Percentiles rank a stretch among this genome's conserved stretches.
Evolutionary conservation across 2,797 vertebrate genomes (phyloP).

Genomic region (Sebastes steindachneri): DNA sequence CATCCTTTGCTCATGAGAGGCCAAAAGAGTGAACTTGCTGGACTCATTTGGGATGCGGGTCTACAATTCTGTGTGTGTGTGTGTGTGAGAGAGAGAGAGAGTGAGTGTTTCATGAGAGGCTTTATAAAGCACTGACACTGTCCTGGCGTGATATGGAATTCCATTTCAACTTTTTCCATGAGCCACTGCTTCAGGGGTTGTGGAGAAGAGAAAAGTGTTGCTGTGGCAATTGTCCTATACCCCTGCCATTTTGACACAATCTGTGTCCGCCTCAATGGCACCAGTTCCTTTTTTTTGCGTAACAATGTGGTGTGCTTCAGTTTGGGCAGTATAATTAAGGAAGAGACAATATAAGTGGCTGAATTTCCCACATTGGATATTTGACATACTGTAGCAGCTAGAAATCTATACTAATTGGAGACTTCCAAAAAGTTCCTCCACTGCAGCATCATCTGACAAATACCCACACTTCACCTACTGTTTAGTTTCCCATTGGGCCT

Average conservation of each 20-base stretch:
- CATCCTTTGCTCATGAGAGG: background rate
- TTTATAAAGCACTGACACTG: conserved; percentile 43
- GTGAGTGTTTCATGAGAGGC: conserved; percentile 30
- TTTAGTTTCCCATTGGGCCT: background rate
- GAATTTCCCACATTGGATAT: conserved; percentile 2
- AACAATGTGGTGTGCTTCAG: conserved; percentile 40
- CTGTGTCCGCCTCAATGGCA: conserved; percentile 30
- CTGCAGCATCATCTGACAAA: background rate
- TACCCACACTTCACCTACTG: conserved; percentile 2
- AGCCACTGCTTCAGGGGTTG: conserved; percentile 36
- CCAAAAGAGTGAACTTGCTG: conserved; percentile 26
- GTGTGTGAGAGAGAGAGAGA: background rate
- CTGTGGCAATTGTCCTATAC: conserved; percentile 36
- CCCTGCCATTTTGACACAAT: conserved; percentile 33
- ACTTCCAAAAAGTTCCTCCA: background rate
- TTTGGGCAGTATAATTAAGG: background rate
- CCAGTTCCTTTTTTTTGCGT: background rate
- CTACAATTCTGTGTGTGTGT: background rate
- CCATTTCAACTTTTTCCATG: conserved; percentile 52
- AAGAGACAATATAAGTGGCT: background rate
- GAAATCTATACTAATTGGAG: conserved; percentile 37
- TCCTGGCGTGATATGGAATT: conserved; percentile 61
- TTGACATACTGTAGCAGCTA: background rate
- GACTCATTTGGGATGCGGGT: conserved; percentile 17
- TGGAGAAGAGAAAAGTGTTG: conserved; percentile 17